A percentile compares a stretch with the other conserved stretches of the same genome.
Evolutionary conservation across 2,888 invertebrate genomes (phyloP).

Genomic region (Trichopria drosophilae): DNA sequence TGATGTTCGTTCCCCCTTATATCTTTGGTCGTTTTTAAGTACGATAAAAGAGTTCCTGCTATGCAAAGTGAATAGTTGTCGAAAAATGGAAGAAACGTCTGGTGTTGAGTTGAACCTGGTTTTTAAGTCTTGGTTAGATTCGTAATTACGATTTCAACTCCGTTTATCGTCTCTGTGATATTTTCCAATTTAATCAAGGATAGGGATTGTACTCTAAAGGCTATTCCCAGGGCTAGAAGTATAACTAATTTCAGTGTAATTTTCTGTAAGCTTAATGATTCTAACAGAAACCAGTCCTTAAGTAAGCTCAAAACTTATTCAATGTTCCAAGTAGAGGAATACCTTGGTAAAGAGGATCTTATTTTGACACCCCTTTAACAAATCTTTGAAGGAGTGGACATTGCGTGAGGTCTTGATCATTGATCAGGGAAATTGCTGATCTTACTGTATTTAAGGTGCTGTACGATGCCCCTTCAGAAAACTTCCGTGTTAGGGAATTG

Average conservation of each 20-base stretch:
- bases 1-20: too few relatives aligned
- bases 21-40: too few relatives aligned
- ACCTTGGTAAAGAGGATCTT: conserved; percentile 30
- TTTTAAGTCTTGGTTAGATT: too few relatives aligned
- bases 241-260: conserved; percentile 5
- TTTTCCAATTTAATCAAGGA: too few relatives aligned
- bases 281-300: conserved; percentile 2
- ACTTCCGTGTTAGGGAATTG: too few relatives aligned
- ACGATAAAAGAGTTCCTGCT: too few relatives aligned
- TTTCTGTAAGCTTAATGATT: background rate
- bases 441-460: background rate
- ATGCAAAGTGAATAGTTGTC: too few relatives aligned
- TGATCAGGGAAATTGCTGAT: background rate
- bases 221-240: conserved; percentile 5
- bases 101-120: too few relatives aligned
- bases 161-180: too few relatives aligned
- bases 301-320: conserved; percentile 1
- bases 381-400: background rate
- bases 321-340: conserved; percentile 40
- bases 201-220: conserved; percentile 10
- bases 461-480: too few relatives aligned
- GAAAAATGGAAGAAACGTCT: too few relatives aligned
- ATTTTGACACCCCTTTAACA: background rate
- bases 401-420: background rate
- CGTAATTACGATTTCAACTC: too few relatives aligned